Conservation (phyloP, 1,140 invertebrate genomes). For the Orussus abietinus region DNA sequence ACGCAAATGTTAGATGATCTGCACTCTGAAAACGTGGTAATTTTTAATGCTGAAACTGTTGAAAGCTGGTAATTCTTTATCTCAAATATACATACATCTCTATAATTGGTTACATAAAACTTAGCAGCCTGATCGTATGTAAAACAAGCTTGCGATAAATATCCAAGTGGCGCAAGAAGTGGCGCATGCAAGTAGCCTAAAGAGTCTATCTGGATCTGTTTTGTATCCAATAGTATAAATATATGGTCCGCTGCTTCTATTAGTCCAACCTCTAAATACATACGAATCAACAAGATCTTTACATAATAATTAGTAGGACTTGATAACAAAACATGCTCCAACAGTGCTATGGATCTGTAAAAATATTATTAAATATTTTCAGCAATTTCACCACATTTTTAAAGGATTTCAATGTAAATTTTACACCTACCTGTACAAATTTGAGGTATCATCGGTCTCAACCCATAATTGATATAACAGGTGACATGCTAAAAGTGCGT, state of each 20-base stretch:
- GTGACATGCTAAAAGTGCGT: constrained; percentile 73
- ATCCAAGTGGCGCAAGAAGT: constrained; percentile 65
- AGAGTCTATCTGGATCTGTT: constrained; percentile 92
- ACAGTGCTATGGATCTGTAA: constrained; percentile 39
- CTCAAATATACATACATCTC: constrained; percentile 65
- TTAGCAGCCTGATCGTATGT: constrained; percentile 71
- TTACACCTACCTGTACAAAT: constrained; percentile 49
- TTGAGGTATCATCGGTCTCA: constrained; percentile 57
- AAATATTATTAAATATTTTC: constrained; percentile 2
- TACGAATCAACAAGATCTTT: constrained; percentile 60
- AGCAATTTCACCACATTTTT: too few species aligned
- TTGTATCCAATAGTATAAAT: constrained; percentile 70
- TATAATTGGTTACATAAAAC: constrained; percentile 83
- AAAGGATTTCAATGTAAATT: too few species aligned
- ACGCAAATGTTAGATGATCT: constrained; percentile 87
- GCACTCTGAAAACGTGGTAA: constrained; percentile 63
- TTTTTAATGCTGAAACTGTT: constrained; percentile 10
- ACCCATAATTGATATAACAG: constrained; percentile 68
- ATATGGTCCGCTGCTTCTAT: constrained; percentile 45
- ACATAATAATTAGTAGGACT: constrained; percentile 63
- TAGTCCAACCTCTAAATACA: constrained; percentile 55
- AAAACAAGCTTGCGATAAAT: constrained; percentile 61
- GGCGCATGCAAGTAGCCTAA: constrained; percentile 79
- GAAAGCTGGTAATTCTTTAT: constrained; percentile 4
- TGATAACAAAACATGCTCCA: constrained; percentile 56